phyloP scores from a whole-genome alignment of 2,113 vertebrate genomes.

The Hiodon tergisus region DNA sequence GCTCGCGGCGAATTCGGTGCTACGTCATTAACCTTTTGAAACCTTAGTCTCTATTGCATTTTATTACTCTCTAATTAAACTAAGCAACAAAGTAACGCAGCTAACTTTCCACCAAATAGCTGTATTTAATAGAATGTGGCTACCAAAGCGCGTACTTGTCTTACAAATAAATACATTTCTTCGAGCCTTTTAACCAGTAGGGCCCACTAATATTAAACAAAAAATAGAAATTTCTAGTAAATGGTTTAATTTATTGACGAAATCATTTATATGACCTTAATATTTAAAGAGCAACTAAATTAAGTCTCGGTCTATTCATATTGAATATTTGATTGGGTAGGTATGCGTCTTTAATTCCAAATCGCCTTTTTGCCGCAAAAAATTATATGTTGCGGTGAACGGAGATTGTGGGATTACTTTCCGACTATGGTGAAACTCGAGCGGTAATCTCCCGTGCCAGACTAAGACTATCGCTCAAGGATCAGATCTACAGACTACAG shows the following conservation, averaged over 20 bases:
- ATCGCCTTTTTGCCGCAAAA: too few species aligned
- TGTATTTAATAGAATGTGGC: background rate
- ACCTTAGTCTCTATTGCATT: constrained; percentile 1
- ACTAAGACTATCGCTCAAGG: too few species aligned
- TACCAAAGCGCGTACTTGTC: background rate
- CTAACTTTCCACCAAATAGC: background rate
- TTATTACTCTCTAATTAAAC: background rate
- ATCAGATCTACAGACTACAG: too few species aligned
- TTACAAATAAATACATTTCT: background rate
- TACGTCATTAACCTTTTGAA: constrained; percentile 25
- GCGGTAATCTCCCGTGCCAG: too few species aligned
- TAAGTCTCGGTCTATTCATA: too few species aligned
- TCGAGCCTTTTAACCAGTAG: background rate
- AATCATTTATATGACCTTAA: background rate
- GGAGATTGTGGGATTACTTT: too few species aligned
- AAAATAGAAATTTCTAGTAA: background rate
- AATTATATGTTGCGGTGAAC: too few species aligned
- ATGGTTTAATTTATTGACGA: background rate
- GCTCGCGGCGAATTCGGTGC: constrained; percentile 16
- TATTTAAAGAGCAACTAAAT: background rate
- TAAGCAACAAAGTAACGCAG: background rate
- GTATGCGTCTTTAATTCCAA: too few species aligned
- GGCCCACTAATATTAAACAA: background rate
- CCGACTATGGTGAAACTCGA: too few species aligned
- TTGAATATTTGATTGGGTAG: too few species aligned